These are phyloP conservation scores for Sycobia sp. DNA, from an alignment of 1,140 invertebrate species.

Conservation along the genomic window DNA sequence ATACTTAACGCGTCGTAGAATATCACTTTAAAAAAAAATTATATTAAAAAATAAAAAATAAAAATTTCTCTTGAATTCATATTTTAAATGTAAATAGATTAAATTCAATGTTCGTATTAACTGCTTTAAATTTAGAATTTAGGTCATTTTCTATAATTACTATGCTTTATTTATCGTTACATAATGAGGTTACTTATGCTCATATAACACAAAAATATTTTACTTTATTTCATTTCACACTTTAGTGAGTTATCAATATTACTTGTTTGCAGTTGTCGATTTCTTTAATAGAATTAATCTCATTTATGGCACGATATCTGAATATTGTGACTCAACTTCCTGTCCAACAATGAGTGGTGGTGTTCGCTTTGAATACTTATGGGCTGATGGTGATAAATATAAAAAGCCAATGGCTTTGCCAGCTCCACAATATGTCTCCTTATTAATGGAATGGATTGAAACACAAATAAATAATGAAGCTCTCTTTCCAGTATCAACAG, in stretches of 20 bases:
- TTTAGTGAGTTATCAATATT: conserved; percentile 10
- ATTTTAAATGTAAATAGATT: no score
- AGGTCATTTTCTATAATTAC: background rate
- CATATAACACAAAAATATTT: background rate
- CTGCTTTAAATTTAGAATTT: conserved; percentile 13
- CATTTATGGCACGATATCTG: conserved; percentile 88
- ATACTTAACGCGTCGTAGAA: background rate
- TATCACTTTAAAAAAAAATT: no score
- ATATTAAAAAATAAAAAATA: no score
- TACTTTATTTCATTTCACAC: background rate
- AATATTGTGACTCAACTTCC: conserved; percentile 82
- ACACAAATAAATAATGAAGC: conserved; percentile 90
- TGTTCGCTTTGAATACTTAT: conserved; percentile 87
- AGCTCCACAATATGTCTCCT: conserved; percentile 84
- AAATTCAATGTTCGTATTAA: background rate
- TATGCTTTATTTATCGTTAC: conserved; percentile 3
- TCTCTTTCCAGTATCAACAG: conserved; percentile 81
- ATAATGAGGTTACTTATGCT: background rate
- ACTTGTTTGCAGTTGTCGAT: conserved; percentile 79
- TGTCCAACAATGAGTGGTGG: conserved; percentile 95
- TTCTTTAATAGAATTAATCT: conserved; percentile 96
- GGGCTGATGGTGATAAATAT: conserved; percentile 86
- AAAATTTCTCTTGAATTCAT: background rate
- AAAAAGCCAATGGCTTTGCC: conserved; percentile 89
- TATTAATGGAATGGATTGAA: conserved; percentile 96